Evolutionary conservation across 2,888 invertebrate species (phyloP), one percentile per base, ranked within the genome.

Genomic region (Lottia scabra): DNA sequence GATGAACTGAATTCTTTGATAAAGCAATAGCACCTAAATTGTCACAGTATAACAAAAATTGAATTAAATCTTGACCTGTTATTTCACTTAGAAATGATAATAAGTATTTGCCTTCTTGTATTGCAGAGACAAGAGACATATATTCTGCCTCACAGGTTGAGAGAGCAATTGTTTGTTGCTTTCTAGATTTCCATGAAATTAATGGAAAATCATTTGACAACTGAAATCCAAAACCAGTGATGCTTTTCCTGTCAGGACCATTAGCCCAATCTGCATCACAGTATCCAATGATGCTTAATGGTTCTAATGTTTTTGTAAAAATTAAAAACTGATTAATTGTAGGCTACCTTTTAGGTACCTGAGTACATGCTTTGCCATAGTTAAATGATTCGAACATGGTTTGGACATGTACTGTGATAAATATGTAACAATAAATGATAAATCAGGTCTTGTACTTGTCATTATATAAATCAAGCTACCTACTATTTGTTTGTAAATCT

Each of bases 61-160:
- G 38, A 27, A 65, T 2, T n/a, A 4, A 65, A 38, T 30, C 12
- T 10, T 30, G 27, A 65, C 30, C 30, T 30, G 30, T 30, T 5
- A 30, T 30, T 30, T 4, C 5, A 30, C 30, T 4, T 30, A 5
- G 2, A 30, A 4, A 30, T 30, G 5, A 30, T 5, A 30, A 5
- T 4, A 30, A 30, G 2, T 2, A 4, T 4, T 30, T 75, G 16
- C 69, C 70, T 48, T 73, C 68, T 19, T 74, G 38, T 16, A n/a
- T n/a, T n/a, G n/a, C n/a, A n/a, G n/a, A n/a, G n/a, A n/a, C n/a
- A n/a, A n/a, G n/a, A n/a, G 80, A 77, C 67, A 77, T 78, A 63
- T 80, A 82, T 65, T 81, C 81, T n/a, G 78, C 77, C 69, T 82
- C 81, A 63, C 75, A 73, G n/a, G 81, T 74, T 8, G 76, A 77